Evolutionary conservation across 2,113 vertebrate genomes (phyloP), one percentile per base, ranked within the genome.

Genomic region (Acrocephalus kingi): DNA sequence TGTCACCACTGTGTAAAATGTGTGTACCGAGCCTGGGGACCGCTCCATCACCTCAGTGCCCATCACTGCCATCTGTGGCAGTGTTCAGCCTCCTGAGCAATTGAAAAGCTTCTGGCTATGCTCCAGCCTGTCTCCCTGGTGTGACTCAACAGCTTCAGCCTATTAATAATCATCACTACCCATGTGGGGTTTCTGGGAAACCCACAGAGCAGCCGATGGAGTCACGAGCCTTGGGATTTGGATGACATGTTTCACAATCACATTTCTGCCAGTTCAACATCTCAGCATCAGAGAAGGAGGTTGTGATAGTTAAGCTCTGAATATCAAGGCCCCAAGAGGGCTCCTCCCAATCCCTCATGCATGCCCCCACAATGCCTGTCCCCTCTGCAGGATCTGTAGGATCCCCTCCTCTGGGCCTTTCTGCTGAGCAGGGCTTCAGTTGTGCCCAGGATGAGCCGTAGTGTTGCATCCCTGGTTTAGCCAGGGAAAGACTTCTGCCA

Each of bases 131-230:
- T 90, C 73, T 96, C 92, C 88, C 90, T 94, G 84, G 71, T 94
- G 62, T 88, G 88, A 93, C 91, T 96, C 88, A 96, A 93, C 93
- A 93, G 69, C 68, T 84, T 89, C 76, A 90, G 83, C 85, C 94
- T 96, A 92, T 95, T 96, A 93, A 97, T 97, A 95, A 90, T 83
- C 84, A 68, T 94, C 45, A 87, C 94, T 87, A 86, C 71, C 86
- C 88, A 39, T 30, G 4, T 86, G 93, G 93, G 92, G 21, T 90
- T 95, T 96, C 79, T 93, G 95, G 83, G 88, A 92, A 96, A 95
- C 68, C 93, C 92, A 87, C 76, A 86, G 69, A 93, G 56, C 88
- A 81, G 52, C 73, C 4, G 0, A 13, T 61, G 41, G 88, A 94
- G 92, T 78, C 96, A 93, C 2, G 3, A 94, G 83, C 85, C 76